Base-by-base conservation (phyloP, 2,113 vertebrate species). In the Rissa tridactyla region DNA sequence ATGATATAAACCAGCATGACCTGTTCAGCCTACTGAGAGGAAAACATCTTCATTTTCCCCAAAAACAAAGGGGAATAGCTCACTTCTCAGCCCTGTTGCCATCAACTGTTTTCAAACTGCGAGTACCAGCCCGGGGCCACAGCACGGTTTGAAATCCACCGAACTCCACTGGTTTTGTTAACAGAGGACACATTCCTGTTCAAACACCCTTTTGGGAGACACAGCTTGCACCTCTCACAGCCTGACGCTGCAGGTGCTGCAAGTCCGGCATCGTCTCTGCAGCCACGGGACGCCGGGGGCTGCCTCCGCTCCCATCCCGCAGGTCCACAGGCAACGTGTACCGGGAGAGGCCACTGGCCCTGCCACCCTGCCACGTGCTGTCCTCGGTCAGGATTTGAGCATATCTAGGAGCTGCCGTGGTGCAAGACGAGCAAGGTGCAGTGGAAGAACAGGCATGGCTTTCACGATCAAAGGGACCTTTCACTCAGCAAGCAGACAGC, bases 101-200 rank as follows among this genome's bases (percentile, higher is more conserved):
- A 36, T 34, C 65, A 78, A 13, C 10, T 3, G 1, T 30, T 85
- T 71, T 44, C 27, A 54, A 42, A n/a, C 3, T 58, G 13, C 21
- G 57, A 23, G 40, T 15, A 19, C 10, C 25, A 76, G 7, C 42
- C 44, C 23, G 9, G 16, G 60, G 49, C 9, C 15, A 34, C 34
- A 44, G 29, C 9, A 7, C 2, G 3, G 15, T 57, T 72, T 8
- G 13, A 80, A 82, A 77, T 34, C 15, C 47, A n/a, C 11, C 19
- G 4, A 26, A 72, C 29, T 9, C 9, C 10, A 14, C 0, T 1
- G 0, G 0, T 61, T 78, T 71, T 46, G 13, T 22, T 46, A 47
- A 10, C 21, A 62, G 51, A 55, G 16, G 25, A 40, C 4, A 2
- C 0, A 0, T 26, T 82, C 19, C 36, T 9, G 0, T 23, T 19